These are phyloP conservation scores for Perognathus longimembris DNA, from an alignment of 2,113 vertebrate genomes.

Conservation along the genomic window DNA sequence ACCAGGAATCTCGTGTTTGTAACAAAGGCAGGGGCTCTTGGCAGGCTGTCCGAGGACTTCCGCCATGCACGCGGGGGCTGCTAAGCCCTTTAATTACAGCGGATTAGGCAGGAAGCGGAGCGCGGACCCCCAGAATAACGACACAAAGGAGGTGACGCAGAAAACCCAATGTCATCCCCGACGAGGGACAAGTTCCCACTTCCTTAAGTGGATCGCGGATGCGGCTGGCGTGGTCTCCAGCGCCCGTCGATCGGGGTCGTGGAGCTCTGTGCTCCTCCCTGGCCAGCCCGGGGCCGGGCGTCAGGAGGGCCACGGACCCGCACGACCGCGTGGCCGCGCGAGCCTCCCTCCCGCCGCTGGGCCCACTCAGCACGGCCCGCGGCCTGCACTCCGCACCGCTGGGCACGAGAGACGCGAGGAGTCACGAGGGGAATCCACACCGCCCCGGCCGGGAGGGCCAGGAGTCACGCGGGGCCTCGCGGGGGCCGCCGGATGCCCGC, in stretches of 20 bases:
- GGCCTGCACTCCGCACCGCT: constrained; percentile 55
- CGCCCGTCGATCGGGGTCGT: constrained; percentile 61
- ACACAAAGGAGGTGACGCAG: constrained; percentile 77
- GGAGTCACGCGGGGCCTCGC: too few species aligned
- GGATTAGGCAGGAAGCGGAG: constrained; percentile 78
- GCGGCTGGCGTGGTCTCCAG: constrained; percentile 39
- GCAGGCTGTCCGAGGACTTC: constrained; percentile 65
- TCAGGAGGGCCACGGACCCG: constrained; percentile 18
- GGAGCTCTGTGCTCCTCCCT: constrained; percentile 66
- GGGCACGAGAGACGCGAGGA: constrained; percentile 53
- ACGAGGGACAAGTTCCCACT: constrained; percentile 48
- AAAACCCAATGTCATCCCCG: constrained; percentile 79
- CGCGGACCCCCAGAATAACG: constrained; percentile 74
- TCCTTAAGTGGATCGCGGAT: constrained; percentile 83
- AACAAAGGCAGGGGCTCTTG: constrained; percentile 68
- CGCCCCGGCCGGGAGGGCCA: too few species aligned
- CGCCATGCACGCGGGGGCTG: constrained; percentile 77
- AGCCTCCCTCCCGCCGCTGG: not conserved
- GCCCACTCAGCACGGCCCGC: not conserved
- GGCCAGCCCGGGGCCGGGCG: not conserved
- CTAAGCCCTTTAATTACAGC: constrained; percentile 80
- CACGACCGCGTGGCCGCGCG: not conserved
- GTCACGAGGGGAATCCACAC: constrained; percentile 65
- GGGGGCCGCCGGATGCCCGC: too few species aligned
- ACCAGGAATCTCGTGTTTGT: constrained; percentile 49